Evolutionary conservation across 53 echinoderm and acorn worm species (phyloP).

Genomic region (Echinarachnius parma): DNA sequence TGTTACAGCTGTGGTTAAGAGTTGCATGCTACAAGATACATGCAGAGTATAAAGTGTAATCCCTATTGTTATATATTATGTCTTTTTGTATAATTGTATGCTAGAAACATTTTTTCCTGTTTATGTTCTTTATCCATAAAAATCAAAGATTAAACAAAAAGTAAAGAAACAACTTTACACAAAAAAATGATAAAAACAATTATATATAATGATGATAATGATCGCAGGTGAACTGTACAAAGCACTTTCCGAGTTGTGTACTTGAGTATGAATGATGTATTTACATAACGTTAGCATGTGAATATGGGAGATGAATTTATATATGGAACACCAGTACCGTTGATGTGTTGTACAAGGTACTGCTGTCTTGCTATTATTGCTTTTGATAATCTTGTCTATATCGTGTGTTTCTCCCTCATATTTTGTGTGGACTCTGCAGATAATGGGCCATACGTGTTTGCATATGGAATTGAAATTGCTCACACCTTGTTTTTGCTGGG

Average conservation of each 20-base stretch:
- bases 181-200: constrained; percentile 2
- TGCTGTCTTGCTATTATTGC: too few relatives aligned
- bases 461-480: too few relatives aligned
- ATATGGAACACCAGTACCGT: too few relatives aligned
- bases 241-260: constrained; percentile 23
- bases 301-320: too few relatives aligned
- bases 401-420: too few relatives aligned
- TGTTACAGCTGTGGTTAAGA: constrained; percentile 37
- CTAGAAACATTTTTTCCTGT: neutral
- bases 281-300: too few relatives aligned
- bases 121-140: neutral
- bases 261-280: constrained; percentile 19
- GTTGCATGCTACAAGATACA: neutral
- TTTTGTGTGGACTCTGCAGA: too few relatives aligned
- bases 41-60: constrained; percentile 16
- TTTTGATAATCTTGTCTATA: too few relatives aligned
- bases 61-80: constrained; percentile 6
- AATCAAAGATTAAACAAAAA: constrained; percentile 6
- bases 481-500: too few relatives aligned
- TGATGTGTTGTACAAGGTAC: too few relatives aligned
- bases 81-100: constrained; percentile 32
- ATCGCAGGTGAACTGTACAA: constrained; percentile 33
- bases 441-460: too few relatives aligned
- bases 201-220: constrained; percentile 32
- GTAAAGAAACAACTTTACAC: neutral